Evolutionary conservation across 2,888 invertebrate genomes (phyloP), one percentile per base, ranked within the genome.

Genomic region (Lissocephala sabroskyi): DNA sequence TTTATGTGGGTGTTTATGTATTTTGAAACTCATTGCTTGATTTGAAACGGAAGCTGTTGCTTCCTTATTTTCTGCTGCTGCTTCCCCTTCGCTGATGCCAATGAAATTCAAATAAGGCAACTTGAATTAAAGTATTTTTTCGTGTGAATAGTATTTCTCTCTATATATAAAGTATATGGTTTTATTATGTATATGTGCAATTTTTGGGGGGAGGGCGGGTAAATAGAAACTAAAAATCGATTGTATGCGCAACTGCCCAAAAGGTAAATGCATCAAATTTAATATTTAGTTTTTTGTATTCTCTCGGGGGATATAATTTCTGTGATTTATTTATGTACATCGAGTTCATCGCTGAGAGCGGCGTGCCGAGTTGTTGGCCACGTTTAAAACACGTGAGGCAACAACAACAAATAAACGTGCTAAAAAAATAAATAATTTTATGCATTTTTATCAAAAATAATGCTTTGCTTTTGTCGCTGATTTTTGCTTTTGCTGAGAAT

Each of bases 31-130:
- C n/a, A n/a, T n/a, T n/a, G n/a, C 18, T 43, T 16, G 3, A 14
- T 23, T 7, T 23, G 3, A 23, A 23, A 23, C 7, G 7, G 3
- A 23, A 23, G 7, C 36, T 33, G 2, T 42, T 35, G 17, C n/a
- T 35, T 28, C 26, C n/a, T 13, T 26, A 40, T 46, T 40, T 41
- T n/a, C 16, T 7, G 30, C 10, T 3, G 2, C 19, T 2, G 9
- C 39, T 28, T 47, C 35, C 26, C 49, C 17, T 41, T 46, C 43
- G 39, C 39, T 44, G 41, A 35, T 23, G 3, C 65, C 58, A 68
- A 73, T 79, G 57, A 76, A 77, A 73, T 76, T 70, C 70, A 74
- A 77, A 76, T 73, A 73, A 78, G 73, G 78, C 73, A 73, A 73
- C 71, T 73, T 77, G 71, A 77, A 77, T 73, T 78, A 73, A 66